These are phyloP conservation scores for Nowickia ferox DNA, from an alignment of 2,888 invertebrate genomes.

Conservation along the genomic window DNA sequence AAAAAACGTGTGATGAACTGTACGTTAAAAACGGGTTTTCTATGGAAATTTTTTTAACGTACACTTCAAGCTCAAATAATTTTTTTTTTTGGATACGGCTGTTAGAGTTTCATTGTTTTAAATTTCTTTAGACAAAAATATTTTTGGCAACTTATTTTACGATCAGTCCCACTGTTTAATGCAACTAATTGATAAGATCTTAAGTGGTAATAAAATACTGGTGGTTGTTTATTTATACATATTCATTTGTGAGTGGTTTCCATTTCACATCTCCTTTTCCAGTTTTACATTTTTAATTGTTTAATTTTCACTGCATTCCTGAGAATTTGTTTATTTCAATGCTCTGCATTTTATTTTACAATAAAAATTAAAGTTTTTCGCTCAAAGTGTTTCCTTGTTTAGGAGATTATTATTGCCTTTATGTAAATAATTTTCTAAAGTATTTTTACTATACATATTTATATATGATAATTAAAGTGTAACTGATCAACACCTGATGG, in stretches of 20 bases:
- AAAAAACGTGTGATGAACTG: too few relatives aligned
- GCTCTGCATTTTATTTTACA: background rate
- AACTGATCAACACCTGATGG: constrained; percentile 43
- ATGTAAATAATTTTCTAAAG: background rate
- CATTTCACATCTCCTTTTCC: background rate
- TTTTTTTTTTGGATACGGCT: too few relatives aligned
- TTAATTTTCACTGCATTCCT: background rate
- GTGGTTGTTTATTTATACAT: constrained; percentile 27
- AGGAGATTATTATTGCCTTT: background rate
- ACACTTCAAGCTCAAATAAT: too few relatives aligned
- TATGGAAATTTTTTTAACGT: too few relatives aligned
- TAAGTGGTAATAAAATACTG: constrained; percentile 16
- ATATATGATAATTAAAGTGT: constrained; percentile 20
- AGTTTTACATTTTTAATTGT: background rate
- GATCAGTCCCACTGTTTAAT: background rate
- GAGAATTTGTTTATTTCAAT: constrained; percentile 24
- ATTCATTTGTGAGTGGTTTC: background rate
- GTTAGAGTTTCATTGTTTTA: too few relatives aligned
- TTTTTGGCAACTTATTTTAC: background rate
- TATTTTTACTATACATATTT: constrained; percentile 36
- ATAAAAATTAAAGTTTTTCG: background rate
- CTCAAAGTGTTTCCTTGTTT: background rate
- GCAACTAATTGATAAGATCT: constrained; percentile 10
- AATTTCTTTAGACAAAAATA: too few relatives aligned
- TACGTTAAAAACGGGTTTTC: too few relatives aligned